Conservation (phyloP, 1,140 invertebrate species). For the Caenorhabditis latens region DNA sequence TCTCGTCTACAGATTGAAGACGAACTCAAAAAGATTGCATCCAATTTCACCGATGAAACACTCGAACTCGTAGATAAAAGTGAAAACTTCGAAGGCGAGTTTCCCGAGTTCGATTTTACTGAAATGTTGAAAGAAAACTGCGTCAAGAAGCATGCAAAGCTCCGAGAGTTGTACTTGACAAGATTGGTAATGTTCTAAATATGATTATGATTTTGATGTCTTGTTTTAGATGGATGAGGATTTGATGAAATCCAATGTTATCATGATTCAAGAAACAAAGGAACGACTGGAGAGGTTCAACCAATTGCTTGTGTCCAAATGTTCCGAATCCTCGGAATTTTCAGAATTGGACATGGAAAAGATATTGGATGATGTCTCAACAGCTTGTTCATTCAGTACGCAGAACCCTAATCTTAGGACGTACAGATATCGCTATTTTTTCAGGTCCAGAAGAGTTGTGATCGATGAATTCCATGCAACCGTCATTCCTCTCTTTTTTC, state of each 20-base stretch:
- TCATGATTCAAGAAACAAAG: not conserved
- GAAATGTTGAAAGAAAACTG: not conserved
- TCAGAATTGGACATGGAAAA: not conserved
- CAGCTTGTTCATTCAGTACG: conserved; percentile 27
- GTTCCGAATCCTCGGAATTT: not conserved
- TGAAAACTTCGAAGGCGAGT: not conserved
- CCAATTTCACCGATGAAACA: not conserved
- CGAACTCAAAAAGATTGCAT: not conserved
- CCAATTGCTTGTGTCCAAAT: not conserved
- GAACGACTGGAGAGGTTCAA: not conserved
- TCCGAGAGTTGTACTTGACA: not conserved
- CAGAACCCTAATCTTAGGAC: no score
- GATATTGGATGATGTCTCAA: conserved; percentile 44
- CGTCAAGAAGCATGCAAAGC: not conserved
- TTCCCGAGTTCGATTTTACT: not conserved
- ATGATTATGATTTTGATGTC: not conserved
- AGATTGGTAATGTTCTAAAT: not conserved
- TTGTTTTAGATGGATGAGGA: conserved; percentile 21
- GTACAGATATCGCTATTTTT: no score
- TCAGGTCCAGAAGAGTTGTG: no score
- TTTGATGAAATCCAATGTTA: not conserved
- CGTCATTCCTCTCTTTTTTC: no score
- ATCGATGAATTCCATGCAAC: no score
- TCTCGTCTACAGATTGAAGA: not conserved
- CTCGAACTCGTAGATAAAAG: not conserved